Percentiles rank a stretch among this genome's conserved stretches.
Evolutionary conservation across 2,888 invertebrate genomes (phyloP).

Genomic region (Euplexia lucipara): DNA sequence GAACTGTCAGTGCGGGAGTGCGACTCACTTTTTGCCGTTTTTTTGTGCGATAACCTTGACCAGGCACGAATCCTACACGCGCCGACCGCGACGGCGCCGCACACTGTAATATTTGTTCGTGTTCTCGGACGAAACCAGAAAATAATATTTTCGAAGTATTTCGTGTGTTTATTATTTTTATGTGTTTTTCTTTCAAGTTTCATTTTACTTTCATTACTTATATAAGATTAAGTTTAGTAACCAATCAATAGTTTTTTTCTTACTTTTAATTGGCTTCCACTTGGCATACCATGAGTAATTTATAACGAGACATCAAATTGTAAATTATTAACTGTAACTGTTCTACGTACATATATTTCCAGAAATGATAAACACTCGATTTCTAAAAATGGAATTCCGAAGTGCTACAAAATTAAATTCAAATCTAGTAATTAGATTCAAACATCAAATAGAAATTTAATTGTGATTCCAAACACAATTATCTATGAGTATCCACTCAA

Average conservation of each 20-base stretch:
- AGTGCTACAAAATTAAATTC: too few relatives aligned
- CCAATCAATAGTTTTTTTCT: neutral
- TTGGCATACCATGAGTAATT: neutral
- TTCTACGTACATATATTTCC: too few relatives aligned
- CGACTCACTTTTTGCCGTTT: neutral
- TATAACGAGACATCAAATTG: too few relatives aligned
- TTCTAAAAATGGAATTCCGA: too few relatives aligned
- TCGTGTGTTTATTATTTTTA: too few relatives aligned
- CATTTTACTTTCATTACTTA: neutral
- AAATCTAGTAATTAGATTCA: too few relatives aligned
- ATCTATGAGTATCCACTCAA: too few relatives aligned
- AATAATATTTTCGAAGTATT: neutral
- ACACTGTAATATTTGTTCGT: neutral
- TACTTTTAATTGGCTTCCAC: neutral
- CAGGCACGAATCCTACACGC: neutral
- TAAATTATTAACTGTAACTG: neutral
- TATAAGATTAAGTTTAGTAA: neutral
- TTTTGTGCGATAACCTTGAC: slow-evolving; percentile 38
- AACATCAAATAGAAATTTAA: too few relatives aligned
- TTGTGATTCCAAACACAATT: too few relatives aligned
- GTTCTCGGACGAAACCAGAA: neutral
- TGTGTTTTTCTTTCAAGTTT: neutral
- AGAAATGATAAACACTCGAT: too few relatives aligned
- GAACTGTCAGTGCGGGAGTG: too few relatives aligned
- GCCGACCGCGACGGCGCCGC: slow-evolving; percentile 11